A percentile compares a stretch with the other conserved stretches of the same genome.
phyloP scores from a whole-genome alignment of 2,888 invertebrate genomes.

The Anticlea derivata region DNA sequence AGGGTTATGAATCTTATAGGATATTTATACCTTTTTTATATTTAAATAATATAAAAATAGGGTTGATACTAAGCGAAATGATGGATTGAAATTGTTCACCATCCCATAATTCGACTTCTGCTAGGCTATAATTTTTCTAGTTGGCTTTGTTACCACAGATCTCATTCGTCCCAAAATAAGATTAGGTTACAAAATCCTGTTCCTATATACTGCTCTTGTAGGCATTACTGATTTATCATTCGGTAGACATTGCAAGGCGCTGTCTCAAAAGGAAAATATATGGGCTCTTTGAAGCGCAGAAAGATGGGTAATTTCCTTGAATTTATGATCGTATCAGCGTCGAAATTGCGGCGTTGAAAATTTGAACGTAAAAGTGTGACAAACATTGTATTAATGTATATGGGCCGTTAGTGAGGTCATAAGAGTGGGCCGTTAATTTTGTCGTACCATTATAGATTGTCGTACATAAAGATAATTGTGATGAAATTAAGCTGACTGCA shows the following conservation, averaged over 20 bases:
- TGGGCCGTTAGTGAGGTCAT: conserved; percentile 21
- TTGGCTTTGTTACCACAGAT: neutral
- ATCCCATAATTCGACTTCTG: neutral
- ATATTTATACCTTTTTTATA: no score
- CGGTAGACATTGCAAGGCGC: conserved; percentile 72
- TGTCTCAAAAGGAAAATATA: conserved; percentile 75
- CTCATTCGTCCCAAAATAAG: conserved; percentile 1
- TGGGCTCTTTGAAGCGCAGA: conserved; percentile 79
- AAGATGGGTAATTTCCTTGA: conserved; percentile 81
- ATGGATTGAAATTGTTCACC: no score
- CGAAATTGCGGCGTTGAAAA: conserved; percentile 71
- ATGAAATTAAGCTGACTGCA: no score
- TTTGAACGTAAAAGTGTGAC: conserved; percentile 67
- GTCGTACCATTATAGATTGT: conserved; percentile 7
- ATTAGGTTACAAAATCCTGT: conserved; percentile 13
- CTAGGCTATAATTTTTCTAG: neutral
- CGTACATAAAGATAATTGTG: no score
- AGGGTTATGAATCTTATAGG: no score
- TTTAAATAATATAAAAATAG: no score
- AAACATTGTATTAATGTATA: conserved; percentile 57
- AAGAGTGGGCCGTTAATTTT: conserved; percentile 12
- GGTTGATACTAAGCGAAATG: no score
- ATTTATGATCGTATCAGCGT: conserved; percentile 79
- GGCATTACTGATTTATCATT: conserved; percentile 71
- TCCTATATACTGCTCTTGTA: conserved; percentile 1